These are phyloP conservation scores for Triplophysa tibetana DNA, from an alignment of 2,113 vertebrate species.

Conservation along the genomic window DNA sequence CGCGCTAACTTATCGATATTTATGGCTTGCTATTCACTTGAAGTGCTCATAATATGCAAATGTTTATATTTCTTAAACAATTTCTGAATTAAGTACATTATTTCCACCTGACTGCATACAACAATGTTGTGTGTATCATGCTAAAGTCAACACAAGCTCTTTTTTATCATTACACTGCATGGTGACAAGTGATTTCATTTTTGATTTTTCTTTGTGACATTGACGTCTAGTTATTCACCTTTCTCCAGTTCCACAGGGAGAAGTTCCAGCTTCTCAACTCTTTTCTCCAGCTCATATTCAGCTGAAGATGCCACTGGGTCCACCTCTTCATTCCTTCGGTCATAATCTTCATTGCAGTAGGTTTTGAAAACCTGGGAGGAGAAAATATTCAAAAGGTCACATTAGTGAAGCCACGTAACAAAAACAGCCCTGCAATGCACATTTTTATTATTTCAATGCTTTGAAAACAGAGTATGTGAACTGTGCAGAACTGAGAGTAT, in stretches of 20 bases:
- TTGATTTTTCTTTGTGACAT: not conserved
- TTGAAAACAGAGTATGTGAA: not conserved
- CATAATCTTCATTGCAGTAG: constrained; percentile 97
- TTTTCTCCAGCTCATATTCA: constrained; percentile 96
- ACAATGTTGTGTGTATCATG: too few relatives aligned
- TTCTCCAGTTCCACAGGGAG: constrained; percentile 97
- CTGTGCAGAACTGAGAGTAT: not conserved
- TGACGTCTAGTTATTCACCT: constrained; percentile 71
- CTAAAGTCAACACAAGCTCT: too few relatives aligned
- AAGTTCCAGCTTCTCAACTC: constrained; percentile 96
- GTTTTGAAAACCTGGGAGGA: constrained; percentile 91
- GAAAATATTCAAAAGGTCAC: constrained; percentile 6
- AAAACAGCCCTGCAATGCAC: constrained; percentile 1
- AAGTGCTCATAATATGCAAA: not conserved
- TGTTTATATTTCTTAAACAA: too few relatives aligned
- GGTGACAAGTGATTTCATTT: too few relatives aligned
- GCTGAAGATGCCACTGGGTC: constrained; percentile 97
- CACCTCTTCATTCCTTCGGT: constrained; percentile 94
- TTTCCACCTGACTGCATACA: too few relatives aligned
- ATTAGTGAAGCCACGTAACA: not conserved
- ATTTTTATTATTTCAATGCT: not conserved
- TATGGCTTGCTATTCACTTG: not conserved
- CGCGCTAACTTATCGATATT: not conserved
- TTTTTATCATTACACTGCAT: too few relatives aligned
- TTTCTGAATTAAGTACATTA: too few relatives aligned